Base-by-base conservation (phyloP, 2,797 vertebrate species). In the Sebastes kiyomatsui region DNA sequence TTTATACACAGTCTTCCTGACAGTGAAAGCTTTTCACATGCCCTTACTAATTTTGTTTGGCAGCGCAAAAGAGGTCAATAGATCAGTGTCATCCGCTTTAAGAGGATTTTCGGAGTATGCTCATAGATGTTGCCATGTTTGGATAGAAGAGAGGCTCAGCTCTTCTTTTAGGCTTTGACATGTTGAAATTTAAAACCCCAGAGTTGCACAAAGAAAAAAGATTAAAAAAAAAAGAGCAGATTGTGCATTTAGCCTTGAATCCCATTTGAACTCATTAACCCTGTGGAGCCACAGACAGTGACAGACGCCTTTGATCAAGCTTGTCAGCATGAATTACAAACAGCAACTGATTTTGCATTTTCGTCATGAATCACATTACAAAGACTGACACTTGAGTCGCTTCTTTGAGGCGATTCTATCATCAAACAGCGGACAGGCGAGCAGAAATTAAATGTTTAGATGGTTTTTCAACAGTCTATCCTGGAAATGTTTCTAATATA, bases 71-170 rank as follows among this genome's bases (percentile, higher is more conserved):
- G 72, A 80, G 77, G 79, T 87, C 80, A 87, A 33, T 68, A 81
- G 67, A 42, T 84, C 74, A 83, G 69, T 87, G 78, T 86, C 85
- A 85, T 85, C 60, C 9, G 6, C 80, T 87, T 61, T 83, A 79
- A 83, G 87, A 84, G 77, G 87, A 84, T 88, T 87, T 90, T 62
- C 77, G 35, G 59, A 81, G 67, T 65, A 62, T 79, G 14, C 73
- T 85, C 33, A 64, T 67, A 65, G 30, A 80, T 67, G 72, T 81
- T 79, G 33, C 82, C 68, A 66, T 88, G 78, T 90, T 90, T 85
- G 74, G 77, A 66, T 22, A 49, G 69, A 67, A 66, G 32, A 67
- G 35, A 66, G 54, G 56, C 49, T 67, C 54, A 49, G 56, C 54
- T 78, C 67, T 67, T 68, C 49, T 30, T 75, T 58, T 16, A 20